phyloP scores from a whole-genome alignment of 2,797 vertebrate species.

The Euphonia xanthogaster region DNA sequence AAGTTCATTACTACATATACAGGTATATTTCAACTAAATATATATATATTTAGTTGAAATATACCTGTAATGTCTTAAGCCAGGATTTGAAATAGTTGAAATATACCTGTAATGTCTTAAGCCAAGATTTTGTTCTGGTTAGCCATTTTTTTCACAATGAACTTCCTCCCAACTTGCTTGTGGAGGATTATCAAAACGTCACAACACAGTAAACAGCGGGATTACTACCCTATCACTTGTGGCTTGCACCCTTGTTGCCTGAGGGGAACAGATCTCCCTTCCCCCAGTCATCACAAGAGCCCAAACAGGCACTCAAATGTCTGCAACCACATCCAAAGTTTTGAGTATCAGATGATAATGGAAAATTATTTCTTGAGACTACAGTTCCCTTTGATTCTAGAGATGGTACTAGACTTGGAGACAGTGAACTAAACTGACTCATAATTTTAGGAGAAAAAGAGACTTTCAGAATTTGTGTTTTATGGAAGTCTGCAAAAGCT shows the following conservation, averaged over 20 bases:
- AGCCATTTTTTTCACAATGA: not conserved
- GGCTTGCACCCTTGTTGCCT: not conserved
- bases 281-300: not conserved
- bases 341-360: not conserved
- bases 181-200: not conserved
- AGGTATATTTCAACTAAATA: too few relatives aligned
- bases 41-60: too few relatives aligned
- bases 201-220: not conserved
- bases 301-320: not conserved
- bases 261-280: not conserved
- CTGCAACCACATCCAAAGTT: not conserved
- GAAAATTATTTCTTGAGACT: not conserved
- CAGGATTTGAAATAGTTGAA: not conserved
- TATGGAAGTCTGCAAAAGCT: not conserved
- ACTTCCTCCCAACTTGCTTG: not conserved
- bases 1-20: not conserved
- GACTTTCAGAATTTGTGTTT: not conserved
- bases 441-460: not conserved
- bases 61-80: not conserved
- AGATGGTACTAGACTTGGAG: not conserved
- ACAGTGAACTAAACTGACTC: not conserved
- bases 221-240: not conserved
- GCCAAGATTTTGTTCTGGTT: not conserved
- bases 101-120: not conserved
- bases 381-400: not conserved